These are phyloP conservation scores for Cherax destructor DNA, from an alignment of 1,140 invertebrate species.

Conservation along the genomic window DNA sequence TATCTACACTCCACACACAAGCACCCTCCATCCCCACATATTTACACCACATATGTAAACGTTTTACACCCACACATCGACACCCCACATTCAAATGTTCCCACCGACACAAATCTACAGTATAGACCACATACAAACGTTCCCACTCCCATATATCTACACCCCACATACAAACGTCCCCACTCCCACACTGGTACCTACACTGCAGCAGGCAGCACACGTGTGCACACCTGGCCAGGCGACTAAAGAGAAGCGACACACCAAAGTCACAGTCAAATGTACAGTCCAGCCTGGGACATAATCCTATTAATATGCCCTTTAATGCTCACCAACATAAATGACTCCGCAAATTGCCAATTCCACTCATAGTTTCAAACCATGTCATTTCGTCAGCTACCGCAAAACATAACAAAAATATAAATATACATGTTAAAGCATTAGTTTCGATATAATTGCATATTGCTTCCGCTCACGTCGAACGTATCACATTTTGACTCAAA, in stretches of 20 bases:
- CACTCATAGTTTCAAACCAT: constrained; percentile 30
- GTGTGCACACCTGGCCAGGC: not conserved
- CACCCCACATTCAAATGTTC: no score
- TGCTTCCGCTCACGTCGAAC: not conserved
- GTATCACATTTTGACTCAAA: not conserved
- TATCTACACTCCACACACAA: not conserved
- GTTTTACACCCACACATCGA: no score
- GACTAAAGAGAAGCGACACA: no score
- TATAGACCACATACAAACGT: no score
- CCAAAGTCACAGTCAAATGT: constrained; percentile 1
- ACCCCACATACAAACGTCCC: no score
- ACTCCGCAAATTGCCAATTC: constrained; percentile 26
- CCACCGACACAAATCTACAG: no score
- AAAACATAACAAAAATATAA: constrained; percentile 12
- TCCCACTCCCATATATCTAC: no score
- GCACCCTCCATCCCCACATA: constrained; percentile 8
- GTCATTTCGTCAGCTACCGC: constrained; percentile 28
- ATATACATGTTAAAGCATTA: not conserved
- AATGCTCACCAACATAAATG: constrained; percentile 27
- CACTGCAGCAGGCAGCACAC: not conserved
- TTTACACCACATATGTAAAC: not conserved
- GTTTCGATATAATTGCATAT: not conserved
- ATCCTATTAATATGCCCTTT: constrained; percentile 25
- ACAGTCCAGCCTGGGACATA: not conserved
- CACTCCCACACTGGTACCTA: no score